Evolutionary conservation across 2,113 vertebrate species (phyloP).

Genomic region (Leptocoma aspasia): DNA sequence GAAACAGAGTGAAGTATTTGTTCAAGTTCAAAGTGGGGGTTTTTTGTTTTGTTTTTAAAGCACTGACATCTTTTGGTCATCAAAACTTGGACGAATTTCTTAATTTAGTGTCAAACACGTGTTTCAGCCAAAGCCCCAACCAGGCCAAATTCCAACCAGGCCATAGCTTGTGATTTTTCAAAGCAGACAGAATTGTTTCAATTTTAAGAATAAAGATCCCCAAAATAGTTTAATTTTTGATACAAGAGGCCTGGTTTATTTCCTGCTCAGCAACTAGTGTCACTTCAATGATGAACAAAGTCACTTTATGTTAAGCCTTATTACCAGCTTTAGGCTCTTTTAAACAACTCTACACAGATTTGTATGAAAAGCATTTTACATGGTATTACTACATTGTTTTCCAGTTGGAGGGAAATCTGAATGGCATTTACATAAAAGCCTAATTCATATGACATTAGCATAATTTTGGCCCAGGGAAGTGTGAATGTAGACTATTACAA

Average conservation of each 20-base stretch:
- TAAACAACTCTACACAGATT: not conserved
- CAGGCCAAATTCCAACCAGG: not conserved
- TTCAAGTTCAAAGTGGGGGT: slow-evolving; percentile 24
- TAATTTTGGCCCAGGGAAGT: not conserved
- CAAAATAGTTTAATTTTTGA: not conserved
- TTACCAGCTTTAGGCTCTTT: not conserved
- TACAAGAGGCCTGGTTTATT: not conserved
- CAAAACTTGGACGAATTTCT: not conserved
- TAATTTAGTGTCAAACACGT: not conserved
- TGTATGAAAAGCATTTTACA: not conserved
- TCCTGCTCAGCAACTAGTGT: not conserved
- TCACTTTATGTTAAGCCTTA: not conserved
- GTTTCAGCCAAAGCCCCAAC: not conserved
- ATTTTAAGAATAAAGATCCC: not conserved
- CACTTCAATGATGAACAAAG: not conserved
- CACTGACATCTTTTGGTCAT: slow-evolving; percentile 2
- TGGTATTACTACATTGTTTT: not conserved
- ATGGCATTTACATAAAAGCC: not conserved
- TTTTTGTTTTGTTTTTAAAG: not conserved
- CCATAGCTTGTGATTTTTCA: not conserved
- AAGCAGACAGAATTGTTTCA: not conserved
- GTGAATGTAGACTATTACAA: not conserved
- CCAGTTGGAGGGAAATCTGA: not conserved
- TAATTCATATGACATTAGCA: not conserved
- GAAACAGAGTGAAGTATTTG: not conserved